phyloP scores from a whole-genome alignment of 2,888 invertebrate species.

The Rhagonycha lutea region DNA sequence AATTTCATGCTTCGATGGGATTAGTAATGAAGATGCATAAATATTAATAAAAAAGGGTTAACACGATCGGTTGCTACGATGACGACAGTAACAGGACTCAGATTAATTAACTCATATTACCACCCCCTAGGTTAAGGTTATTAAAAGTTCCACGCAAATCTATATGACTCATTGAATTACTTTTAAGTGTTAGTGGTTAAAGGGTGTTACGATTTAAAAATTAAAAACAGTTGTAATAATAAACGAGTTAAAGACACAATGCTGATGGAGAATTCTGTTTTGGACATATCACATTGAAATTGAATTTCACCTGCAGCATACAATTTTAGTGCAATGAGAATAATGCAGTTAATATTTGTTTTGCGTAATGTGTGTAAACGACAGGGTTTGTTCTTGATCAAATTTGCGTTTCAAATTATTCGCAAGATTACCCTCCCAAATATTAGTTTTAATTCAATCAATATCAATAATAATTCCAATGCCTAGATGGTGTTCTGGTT shows the following conservation, averaged over 20 bases:
- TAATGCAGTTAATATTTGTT: conserved; percentile 24
- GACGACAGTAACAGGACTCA: conserved; percentile 48
- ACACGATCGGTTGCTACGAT: conserved; percentile 51
- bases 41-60: conserved; percentile 42
- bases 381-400: conserved; percentile 46
- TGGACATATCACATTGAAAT: neutral
- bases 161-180: conserved; percentile 28
- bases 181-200: conserved; percentile 15
- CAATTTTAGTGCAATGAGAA: neutral
- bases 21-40: conserved; percentile 34
- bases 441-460: conserved; percentile 57
- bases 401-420: conserved; percentile 56
- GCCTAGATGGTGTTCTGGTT: conserved; percentile 36
- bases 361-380: conserved; percentile 39
- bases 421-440: conserved; percentile 56
- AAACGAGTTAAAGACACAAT: neutral
- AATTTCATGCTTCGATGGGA: conserved; percentile 34
- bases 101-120: conserved; percentile 54
- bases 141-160: conserved; percentile 35
- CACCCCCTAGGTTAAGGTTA: conserved; percentile 35
- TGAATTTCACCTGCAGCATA: neutral
- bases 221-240: neutral
- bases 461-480: conserved; percentile 46
- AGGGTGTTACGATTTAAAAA: conserved; percentile 25
- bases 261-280: neutral